Conservation (phyloP, 2,888 invertebrate genomes). For the Mallateleia sp. region DNA sequence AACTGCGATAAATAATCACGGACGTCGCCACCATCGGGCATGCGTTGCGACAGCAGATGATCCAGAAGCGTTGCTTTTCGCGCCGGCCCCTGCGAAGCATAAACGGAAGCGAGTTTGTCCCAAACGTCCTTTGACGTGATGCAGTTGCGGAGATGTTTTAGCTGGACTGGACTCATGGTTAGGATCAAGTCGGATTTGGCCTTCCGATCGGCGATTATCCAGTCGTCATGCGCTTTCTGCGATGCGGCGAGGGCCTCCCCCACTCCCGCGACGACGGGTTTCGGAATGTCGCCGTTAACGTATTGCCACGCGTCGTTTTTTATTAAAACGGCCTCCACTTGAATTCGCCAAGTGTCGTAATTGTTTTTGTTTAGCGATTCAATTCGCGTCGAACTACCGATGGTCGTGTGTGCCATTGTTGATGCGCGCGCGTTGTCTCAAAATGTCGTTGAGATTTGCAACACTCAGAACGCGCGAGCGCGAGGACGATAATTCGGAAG, state of each 20-base stretch:
- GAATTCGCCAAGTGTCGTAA: background rate
- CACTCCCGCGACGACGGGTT: no score
- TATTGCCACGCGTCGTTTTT: background rate
- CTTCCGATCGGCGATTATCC: background rate
- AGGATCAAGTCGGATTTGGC: slow-evolving; percentile 6
- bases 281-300: background rate
- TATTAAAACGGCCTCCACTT: background rate
- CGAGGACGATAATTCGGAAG: no score
- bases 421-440: no score
- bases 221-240: background rate
- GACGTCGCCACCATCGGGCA: no score
- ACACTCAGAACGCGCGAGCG: no score
- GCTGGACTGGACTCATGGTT: background rate
- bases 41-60: no score
- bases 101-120: slow-evolving; percentile 41
- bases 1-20: no score
- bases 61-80: slow-evolving; percentile 27
- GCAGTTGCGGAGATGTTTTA: background rate
- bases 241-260: no score
- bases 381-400: background rate
- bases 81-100: slow-evolving; percentile 54
- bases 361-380: background rate
- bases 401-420: no score
- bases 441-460: no score
- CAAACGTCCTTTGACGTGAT: slow-evolving; percentile 22